Base-by-base conservation (phyloP, 1,140 invertebrate species). In the Microplitis mediator region DNA sequence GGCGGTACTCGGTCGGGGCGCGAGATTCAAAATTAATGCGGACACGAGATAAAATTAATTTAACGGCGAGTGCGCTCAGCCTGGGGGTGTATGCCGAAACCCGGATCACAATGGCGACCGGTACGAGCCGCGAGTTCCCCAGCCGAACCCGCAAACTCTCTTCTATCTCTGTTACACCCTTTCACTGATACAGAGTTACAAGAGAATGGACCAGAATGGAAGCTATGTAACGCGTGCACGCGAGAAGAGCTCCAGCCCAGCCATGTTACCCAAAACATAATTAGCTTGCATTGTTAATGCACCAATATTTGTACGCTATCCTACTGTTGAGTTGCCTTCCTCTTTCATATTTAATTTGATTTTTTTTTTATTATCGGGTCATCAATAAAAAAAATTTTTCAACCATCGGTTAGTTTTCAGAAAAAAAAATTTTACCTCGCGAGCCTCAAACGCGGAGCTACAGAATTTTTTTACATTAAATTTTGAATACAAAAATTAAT, bases 11-110 rank as follows among this genome's bases (percentile, higher is more conserved):
- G 56, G 16, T 8, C 61, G 34, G 60, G 36, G 71, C 63, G 69
- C 66, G 60, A 68, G 62, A 82, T 85, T 74, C 62, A 83, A 84
- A 85, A 84, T 85, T 85, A 83, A 86, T 83, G 73, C 75, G 74
- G 74, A 82, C 79, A 84, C 81, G 81, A 87, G 85, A 87, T 86
- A 87, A 87, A 87, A 87, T 87, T 87, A 87, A 87, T 87, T 87
- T 85, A 86, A 83, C 82, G 80, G 80, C 75, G 78, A 80, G 80
- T 79, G 75, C 72, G 65, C 76, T 77, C 74, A 76, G 75, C 73
- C 86, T 83, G 68, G 78, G 85, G 85, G 83, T 87, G 77, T 87
- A 76, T 87, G 77, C 81, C 68, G 80, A 85, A 86, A 80, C 78
- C 80, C 74, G 79, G 81, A 86, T 87, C 82, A 87, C 85, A 87